Percentiles rank a stretch among this genome's conserved stretches.
These are phyloP conservation scores for Channa maculata DNA, from an alignment of 2,113 vertebrate species.

Conservation along the genomic window DNA sequence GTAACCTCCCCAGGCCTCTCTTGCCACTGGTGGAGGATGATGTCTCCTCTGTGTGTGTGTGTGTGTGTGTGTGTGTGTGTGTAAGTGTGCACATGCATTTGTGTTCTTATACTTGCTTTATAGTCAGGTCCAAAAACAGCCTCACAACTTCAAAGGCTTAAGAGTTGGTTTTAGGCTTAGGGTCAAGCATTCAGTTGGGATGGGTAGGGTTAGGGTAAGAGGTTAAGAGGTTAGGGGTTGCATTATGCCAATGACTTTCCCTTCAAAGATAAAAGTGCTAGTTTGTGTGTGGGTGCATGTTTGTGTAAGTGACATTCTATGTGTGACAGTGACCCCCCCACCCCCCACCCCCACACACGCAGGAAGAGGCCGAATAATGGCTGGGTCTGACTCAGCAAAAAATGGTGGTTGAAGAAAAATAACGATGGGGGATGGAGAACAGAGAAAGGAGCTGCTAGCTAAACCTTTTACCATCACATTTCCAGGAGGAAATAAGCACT, in stretches of 20 bases:
- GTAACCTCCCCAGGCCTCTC: slow-evolving; percentile 60
- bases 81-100: slow-evolving; percentile 11
- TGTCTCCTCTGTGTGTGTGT: slow-evolving; percentile 26
- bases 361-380: slow-evolving; percentile 66
- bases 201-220: too few relatives aligned
- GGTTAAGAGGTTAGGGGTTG: too few relatives aligned
- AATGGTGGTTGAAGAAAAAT: slow-evolving; percentile 9
- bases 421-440: slow-evolving; percentile 8
- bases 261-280: too few relatives aligned
- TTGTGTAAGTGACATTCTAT: not conserved
- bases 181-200: too few relatives aligned
- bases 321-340: not conserved
- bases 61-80: slow-evolving; percentile 14
- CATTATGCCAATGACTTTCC: too few relatives aligned
- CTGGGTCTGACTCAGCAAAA: slow-evolving; percentile 71
- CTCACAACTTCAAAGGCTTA: too few relatives aligned
- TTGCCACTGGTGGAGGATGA: slow-evolving; percentile 56
- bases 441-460: slow-evolving; percentile 22
- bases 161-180: too few relatives aligned
- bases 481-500: slow-evolving; percentile 63
- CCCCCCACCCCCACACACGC: slow-evolving; percentile 1
- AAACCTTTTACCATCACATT: slow-evolving; percentile 54
- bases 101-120: not conserved
- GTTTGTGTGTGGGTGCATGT: not conserved
- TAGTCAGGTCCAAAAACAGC: too few relatives aligned